Evolutionary conservation across 1,140 invertebrate species (phyloP).

Genomic region (Liolophura sinensis): DNA sequence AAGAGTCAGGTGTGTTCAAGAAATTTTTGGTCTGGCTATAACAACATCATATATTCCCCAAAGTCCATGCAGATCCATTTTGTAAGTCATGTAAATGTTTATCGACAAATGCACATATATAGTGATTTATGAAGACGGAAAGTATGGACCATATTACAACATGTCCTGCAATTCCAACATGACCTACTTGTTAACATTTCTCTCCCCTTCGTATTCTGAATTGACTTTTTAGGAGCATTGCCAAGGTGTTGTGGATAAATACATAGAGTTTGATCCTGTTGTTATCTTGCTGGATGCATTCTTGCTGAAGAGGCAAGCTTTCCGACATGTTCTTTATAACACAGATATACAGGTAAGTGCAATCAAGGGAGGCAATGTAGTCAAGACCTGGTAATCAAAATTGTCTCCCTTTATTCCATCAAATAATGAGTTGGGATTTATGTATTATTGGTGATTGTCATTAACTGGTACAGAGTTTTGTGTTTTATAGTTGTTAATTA

Average conservation of each 20-base stretch:
- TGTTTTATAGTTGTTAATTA: background rate
- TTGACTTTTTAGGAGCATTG: constrained; percentile 70
- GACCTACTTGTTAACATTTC: too few species aligned
- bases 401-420: constrained; percentile 1
- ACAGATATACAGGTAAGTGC: constrained; percentile 47
- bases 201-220: too few species aligned
- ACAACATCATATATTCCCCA: too few species aligned
- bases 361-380: background rate
- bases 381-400: background rate
- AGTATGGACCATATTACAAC: background rate
- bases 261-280: constrained; percentile 84
- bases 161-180: background rate
- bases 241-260: constrained; percentile 78
- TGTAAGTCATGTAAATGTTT: too few species aligned
- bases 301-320: constrained; percentile 76
- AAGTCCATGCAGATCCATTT: too few species aligned
- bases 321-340: constrained; percentile 82
- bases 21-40: too few species aligned
- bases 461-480: constrained; percentile 2
- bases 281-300: constrained; percentile 82
- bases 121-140: background rate
- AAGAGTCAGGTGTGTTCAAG: too few species aligned
- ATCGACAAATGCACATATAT: too few species aligned
- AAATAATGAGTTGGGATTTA: background rate
- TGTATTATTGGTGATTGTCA: constrained; percentile 5